Evolutionary conservation across 2,113 vertebrate genomes (phyloP).

Genomic region (Anoplopoma fimbria): DNA sequence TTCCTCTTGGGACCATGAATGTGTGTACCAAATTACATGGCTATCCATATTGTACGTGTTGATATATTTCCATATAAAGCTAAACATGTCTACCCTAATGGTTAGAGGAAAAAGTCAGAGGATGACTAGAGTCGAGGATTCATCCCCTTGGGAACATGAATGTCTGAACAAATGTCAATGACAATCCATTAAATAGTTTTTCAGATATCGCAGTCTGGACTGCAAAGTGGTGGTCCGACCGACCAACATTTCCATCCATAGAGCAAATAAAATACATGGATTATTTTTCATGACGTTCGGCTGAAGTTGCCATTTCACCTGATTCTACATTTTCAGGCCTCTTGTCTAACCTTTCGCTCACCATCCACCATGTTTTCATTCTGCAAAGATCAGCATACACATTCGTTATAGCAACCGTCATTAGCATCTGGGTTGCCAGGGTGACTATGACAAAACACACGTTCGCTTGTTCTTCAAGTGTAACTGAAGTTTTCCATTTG

Average conservation of each 20-base stretch:
- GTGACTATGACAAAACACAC: conserved; percentile 45
- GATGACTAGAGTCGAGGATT: background rate
- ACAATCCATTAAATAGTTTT: background rate
- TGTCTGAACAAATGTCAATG: background rate
- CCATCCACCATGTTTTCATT: conserved; percentile 15
- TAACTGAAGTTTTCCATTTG: conserved; percentile 52
- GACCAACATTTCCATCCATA: background rate
- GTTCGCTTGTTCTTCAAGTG: conserved; percentile 22
- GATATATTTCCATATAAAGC: no score
- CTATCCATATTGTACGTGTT: no score
- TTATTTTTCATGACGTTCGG: background rate
- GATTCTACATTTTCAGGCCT: background rate
- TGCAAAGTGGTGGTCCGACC: background rate
- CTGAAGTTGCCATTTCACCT: background rate
- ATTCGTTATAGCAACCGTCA: conserved; percentile 3
- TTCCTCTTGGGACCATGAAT: background rate
- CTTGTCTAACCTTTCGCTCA: background rate
- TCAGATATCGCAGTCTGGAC: background rate
- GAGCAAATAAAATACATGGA: background rate
- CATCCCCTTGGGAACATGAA: background rate
- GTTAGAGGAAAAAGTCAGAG: no score
- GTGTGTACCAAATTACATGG: background rate
- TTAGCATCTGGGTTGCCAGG: conserved; percentile 30
- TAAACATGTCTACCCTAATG: no score
- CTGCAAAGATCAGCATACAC: background rate